Conservation (phyloP, 2,113 vertebrate genomes). For the Oryzias curvinotus region DNA sequence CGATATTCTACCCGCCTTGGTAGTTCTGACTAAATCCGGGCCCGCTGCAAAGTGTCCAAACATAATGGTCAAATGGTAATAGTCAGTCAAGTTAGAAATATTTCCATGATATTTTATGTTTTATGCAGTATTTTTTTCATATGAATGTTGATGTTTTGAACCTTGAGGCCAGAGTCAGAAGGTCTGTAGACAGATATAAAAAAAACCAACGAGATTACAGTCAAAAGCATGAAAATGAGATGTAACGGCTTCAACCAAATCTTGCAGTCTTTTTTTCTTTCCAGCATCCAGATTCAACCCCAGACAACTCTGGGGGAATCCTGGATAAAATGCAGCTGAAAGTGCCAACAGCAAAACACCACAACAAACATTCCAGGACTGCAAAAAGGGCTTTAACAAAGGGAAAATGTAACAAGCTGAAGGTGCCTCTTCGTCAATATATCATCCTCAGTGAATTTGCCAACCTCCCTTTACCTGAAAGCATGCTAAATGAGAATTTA, state of each 20-base stretch:
- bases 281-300: conserved; percentile 16
- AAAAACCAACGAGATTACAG: too few species aligned
- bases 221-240: neutral
- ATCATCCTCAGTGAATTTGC: conserved; percentile 74
- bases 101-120: too few species aligned
- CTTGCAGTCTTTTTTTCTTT: conserved; percentile 11
- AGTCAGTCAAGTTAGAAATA: too few species aligned
- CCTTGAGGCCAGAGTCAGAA: too few species aligned
- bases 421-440: conserved; percentile 58
- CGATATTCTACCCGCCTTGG: too few species aligned
- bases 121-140: too few species aligned
- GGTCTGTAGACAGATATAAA: too few species aligned
- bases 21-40: too few species aligned
- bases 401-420: conserved; percentile 59
- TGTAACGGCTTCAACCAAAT: conserved; percentile 2
- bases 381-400: conserved; percentile 60
- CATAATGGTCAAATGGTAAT: too few species aligned
- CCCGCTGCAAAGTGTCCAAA: too few species aligned
- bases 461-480: conserved; percentile 62
- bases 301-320: conserved; percentile 30
- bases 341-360: conserved; percentile 60
- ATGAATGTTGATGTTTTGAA: too few species aligned
- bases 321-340: conserved; percentile 53
- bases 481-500: conserved; percentile 74
- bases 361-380: conserved; percentile 53